Evolutionary conservation across 1,140 invertebrate species (phyloP).

Genomic region (Drosophila kikkawai): DNA sequence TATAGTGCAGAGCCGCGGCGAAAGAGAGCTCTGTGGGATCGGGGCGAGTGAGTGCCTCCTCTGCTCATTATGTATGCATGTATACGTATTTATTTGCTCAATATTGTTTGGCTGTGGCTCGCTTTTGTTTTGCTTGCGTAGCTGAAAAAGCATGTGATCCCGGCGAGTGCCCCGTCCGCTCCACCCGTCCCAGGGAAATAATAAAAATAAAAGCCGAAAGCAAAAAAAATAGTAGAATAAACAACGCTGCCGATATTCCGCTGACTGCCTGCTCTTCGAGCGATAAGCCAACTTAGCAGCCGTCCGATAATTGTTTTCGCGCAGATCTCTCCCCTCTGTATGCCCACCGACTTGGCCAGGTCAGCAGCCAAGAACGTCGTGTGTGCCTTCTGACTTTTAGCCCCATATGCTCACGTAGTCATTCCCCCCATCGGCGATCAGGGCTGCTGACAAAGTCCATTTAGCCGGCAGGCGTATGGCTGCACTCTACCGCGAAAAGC

Average conservation of each 20-base stretch:
- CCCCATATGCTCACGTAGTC: conserved; percentile 38
- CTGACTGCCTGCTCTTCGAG: conserved; percentile 4
- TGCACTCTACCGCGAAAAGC: conserved; percentile 18
- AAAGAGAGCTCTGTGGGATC: background rate
- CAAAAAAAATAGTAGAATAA: conserved; percentile 58
- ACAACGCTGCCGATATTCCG: conserved; percentile 35
- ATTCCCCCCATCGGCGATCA: conserved; percentile 4
- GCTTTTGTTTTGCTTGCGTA: conserved; percentile 83
- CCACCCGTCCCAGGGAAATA: conserved; percentile 28
- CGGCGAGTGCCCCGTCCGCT: conserved; percentile 50
- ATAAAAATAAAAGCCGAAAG: conserved; percentile 53
- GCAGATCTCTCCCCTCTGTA: conserved; percentile 35
- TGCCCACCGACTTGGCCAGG: conserved; percentile 33
- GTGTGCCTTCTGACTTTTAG: conserved; percentile 27
- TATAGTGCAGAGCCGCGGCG: conserved; percentile 23
- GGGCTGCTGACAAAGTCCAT: conserved; percentile 57
- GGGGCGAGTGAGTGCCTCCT: conserved; percentile 10
- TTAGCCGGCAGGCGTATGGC: conserved; percentile 3
- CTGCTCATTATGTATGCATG: conserved; percentile 39
- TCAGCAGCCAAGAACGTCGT: conserved; percentile 34
- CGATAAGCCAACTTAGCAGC: conserved; percentile 57
- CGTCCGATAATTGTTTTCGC: conserved; percentile 61
- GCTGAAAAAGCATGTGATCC: conserved; percentile 82
- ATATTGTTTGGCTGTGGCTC: conserved; percentile 70
- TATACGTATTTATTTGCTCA: conserved; percentile 64